Evolutionary conservation across 2,888 invertebrate genomes (phyloP).

Genomic region (Papilio gigon): DNA sequence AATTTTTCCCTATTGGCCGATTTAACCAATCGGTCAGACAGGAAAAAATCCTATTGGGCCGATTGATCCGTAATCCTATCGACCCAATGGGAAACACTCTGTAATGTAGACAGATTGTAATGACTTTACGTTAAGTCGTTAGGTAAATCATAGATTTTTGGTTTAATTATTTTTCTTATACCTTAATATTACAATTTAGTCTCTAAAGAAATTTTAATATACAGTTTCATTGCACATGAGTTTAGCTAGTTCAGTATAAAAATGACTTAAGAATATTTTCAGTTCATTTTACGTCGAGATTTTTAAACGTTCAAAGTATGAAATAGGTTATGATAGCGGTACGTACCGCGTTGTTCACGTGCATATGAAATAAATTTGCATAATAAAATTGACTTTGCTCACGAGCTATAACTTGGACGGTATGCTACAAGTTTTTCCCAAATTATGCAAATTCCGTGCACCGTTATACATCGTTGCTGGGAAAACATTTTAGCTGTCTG

Average conservation of each 20-base stretch:
- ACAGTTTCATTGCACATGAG: no score
- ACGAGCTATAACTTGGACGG: conserved; percentile 32
- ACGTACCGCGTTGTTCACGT: conserved; percentile 15
- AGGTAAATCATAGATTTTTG: no score
- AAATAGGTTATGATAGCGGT: conserved; percentile 28
- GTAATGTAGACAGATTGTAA: not conserved
- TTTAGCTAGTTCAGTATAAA: not conserved
- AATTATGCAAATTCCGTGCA: conserved; percentile 27
- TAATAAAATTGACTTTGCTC: conserved; percentile 38
- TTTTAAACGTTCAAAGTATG: conserved; percentile 19
- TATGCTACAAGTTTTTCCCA: conserved; percentile 29
- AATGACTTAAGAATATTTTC: not conserved
- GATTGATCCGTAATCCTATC: no score
- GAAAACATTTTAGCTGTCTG: conserved; percentile 11
- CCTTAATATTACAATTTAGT: not conserved
- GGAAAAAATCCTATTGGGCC: no score
- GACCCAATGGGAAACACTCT: not conserved
- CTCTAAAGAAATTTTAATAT: no score
- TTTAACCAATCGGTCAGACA: no score
- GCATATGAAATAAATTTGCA: conserved; percentile 37
- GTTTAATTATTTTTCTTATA: not conserved
- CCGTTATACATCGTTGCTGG: not conserved
- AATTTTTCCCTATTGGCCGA: no score
- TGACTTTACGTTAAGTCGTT: no score
- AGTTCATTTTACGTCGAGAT: conserved; percentile 7